Percentiles rank a stretch among this genome's conserved stretches.
These are phyloP conservation scores for Leucophenga montana DNA, from an alignment of 2,888 invertebrate genomes.

Conservation along the genomic window DNA sequence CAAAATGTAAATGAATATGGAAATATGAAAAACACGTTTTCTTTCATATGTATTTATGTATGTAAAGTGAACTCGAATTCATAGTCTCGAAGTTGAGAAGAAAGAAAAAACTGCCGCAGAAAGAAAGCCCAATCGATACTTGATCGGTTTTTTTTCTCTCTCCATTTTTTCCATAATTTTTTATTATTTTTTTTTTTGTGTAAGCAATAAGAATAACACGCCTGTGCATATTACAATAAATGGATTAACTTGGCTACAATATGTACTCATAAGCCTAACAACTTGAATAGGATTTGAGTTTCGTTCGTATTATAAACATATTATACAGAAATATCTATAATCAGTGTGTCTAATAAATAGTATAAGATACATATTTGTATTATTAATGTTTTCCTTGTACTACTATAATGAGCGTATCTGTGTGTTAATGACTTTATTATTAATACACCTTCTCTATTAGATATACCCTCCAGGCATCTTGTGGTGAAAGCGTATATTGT, in stretches of 20 bases:
- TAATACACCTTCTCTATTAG: no score
- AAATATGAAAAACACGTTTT: slow-evolving; percentile 61
- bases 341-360: no score
- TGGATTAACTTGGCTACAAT: slow-evolving; percentile 6
- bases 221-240: slow-evolving; percentile 27
- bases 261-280: no score
- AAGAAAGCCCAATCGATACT: slow-evolving; percentile 1
- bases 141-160: not conserved
- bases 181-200: not conserved
- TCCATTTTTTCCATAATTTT: not conserved
- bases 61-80: slow-evolving; percentile 23
- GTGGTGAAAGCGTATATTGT: no score
- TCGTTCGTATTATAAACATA: no score
- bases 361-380: no score
- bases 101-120: slow-evolving; percentile 10
- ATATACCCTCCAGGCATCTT: no score
- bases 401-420: not conserved
- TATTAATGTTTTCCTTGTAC: not conserved
- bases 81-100: not conserved
- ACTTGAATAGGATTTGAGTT: no score
- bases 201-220: slow-evolving; percentile 13
- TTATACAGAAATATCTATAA: no score
- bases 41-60: slow-evolving; percentile 32
- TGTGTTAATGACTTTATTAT: not conserved
- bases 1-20: slow-evolving; percentile 55